phyloP scores from a whole-genome alignment of 2,888 invertebrate genomes.

The Acrobasis repandana region DNA sequence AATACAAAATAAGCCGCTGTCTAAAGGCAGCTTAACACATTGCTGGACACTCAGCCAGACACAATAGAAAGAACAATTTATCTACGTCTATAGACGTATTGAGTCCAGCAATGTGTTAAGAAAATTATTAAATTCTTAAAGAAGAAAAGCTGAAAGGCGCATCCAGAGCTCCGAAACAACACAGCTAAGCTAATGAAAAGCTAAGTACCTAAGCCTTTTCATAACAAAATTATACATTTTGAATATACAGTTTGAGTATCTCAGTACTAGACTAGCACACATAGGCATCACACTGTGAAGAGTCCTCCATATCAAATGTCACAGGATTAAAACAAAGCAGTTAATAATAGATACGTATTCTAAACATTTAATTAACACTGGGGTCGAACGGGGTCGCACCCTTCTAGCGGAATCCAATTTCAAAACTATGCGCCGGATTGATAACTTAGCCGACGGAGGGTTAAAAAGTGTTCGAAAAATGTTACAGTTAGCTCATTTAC shows the following conservation, averaged over 20 bases:
- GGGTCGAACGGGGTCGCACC: conserved; percentile 32
- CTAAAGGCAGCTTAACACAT: too few relatives aligned
- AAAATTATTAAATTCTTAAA: too few relatives aligned
- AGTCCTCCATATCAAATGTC: conserved; percentile 33
- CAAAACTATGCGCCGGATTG: conserved; percentile 22
- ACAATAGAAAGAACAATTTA: too few relatives aligned
- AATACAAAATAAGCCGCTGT: too few relatives aligned
- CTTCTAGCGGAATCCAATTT: conserved; percentile 37
- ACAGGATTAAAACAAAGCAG: conserved; percentile 36
- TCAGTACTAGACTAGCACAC: background rate
- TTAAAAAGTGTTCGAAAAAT: background rate
- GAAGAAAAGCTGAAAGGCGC: too few relatives aligned
- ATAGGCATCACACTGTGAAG: background rate
- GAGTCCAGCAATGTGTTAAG: too few relatives aligned
- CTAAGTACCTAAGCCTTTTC: too few relatives aligned
- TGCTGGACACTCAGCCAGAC: too few relatives aligned
- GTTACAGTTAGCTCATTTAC: background rate
- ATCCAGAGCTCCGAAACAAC: too few relatives aligned
- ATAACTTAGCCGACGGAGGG: background rate
- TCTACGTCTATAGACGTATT: too few relatives aligned
- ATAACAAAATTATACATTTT: too few relatives aligned
- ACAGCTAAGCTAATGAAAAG: too few relatives aligned
- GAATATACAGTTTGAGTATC: background rate
- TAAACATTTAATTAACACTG: conserved; percentile 64
- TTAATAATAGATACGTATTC: conserved; percentile 48